phyloP scores from a whole-genome alignment of 2,797 vertebrate genomes.

The Miichthys miiuy region DNA sequence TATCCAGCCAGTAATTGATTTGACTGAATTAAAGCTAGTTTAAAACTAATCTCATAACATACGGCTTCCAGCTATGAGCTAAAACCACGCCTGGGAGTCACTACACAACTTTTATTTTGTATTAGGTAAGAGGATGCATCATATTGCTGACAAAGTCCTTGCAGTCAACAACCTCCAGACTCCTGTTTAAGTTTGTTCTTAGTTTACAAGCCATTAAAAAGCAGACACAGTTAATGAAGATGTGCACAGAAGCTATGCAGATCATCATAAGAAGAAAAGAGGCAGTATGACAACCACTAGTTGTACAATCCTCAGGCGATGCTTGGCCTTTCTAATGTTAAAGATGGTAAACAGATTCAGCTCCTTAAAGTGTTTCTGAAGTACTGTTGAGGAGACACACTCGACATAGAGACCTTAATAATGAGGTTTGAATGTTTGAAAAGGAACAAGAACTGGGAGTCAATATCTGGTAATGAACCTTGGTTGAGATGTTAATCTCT shows the following conservation, averaged over 20 bases:
- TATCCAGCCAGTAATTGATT: neutral
- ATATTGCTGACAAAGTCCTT: neutral
- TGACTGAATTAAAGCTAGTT: neutral
- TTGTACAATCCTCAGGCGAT: slow-evolving; percentile 1
- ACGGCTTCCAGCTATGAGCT: neutral
- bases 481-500: neutral
- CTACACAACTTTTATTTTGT: neutral
- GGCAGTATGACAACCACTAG: neutral
- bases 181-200: neutral
- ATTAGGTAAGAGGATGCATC: slow-evolving; percentile 22
- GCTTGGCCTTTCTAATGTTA: slow-evolving; percentile 2
- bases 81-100: neutral
- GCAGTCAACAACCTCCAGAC: neutral
- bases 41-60: neutral
- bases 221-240: neutral
- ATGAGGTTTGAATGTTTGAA: slow-evolving; percentile 7
- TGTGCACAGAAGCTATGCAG: neutral
- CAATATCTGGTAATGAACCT: neutral
- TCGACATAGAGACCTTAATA: neutral
- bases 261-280: slow-evolving; percentile 13
- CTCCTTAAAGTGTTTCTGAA: neutral
- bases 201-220: neutral
- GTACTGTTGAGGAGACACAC: neutral
- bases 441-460: slow-evolving; percentile 6
- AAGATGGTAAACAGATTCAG: neutral